Base-by-base conservation (phyloP, 2,797 vertebrate genomes). In the Scomberomorus guttatus region DNA sequence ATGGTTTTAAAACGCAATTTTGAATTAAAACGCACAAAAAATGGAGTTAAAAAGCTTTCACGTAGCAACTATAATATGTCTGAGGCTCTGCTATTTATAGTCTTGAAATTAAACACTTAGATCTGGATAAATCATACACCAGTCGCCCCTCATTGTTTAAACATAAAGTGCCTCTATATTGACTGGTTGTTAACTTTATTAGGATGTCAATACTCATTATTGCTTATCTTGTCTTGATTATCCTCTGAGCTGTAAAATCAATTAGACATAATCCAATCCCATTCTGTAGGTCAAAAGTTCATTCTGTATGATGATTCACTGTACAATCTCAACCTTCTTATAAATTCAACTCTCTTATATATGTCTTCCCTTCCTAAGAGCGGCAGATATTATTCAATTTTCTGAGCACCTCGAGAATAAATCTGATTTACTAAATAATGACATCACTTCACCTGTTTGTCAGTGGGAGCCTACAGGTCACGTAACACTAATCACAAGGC, bases 181-280 rank as follows among this genome's bases (percentile, higher is more conserved):
- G 88, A 91, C 80, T 66, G 70, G 64, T 82, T 80, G 85, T 92
- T 92, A 87, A 84, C 88, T 88, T 92, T 84, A 94, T 94, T 88
- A 92, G 83, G 70, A 89, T 91, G 93, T 82, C 93, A 92, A 94
- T 94, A 91, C 75, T 81, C 86, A 88, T 93, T 93, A 94, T 91
- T 83, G 85, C 84, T 88, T 90, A 90, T 91, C 91, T 92, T 92
- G 90, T 94, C 92, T 92, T 93, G 90, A 94, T 94, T 91, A 94
- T 93, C 92, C 90, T 83, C 84, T 51, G 64, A 84, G 84, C 88
- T 90, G 80, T 83, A 89, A 90, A 93, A 93, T 94, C 92, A 91
- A 93, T 94, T 80, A 79, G 62, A 64, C 83, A 92, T 89, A 85
- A 92, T 91, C 92, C 82, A 75, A 92, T 92, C 75, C 76, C 59